Percentiles rank a stretch among this genome's conserved stretches.
These are phyloP conservation scores for Lasaia peninsularis DNA, from an alignment of 1,140 invertebrate species.

Conservation along the genomic window DNA sequence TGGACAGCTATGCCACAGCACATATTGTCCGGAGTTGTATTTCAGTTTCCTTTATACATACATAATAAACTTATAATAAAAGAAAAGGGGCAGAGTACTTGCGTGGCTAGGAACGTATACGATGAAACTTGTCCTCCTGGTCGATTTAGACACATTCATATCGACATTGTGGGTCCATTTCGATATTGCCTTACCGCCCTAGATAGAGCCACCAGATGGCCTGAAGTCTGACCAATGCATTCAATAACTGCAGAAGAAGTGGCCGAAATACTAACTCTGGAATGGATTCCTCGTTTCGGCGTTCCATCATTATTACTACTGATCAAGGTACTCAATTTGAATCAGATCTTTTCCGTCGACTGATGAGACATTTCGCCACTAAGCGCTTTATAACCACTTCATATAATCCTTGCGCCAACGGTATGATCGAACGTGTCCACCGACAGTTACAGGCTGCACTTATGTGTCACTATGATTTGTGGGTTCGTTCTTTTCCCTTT, in stretches of 20 bases:
- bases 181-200: constrained; percentile 26
- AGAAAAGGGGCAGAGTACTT: too few species aligned
- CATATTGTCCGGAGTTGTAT: too few species aligned
- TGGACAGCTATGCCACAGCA: too few species aligned
- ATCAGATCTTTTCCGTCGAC: neutral
- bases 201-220: constrained; percentile 44
- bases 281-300: constrained; percentile 46
- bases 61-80: too few species aligned
- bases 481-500: constrained; percentile 35
- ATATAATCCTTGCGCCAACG: constrained; percentile 34
- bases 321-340: neutral
- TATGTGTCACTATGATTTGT: constrained; percentile 25
- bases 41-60: too few species aligned
- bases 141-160: constrained; percentile 15
- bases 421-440: constrained; percentile 47
- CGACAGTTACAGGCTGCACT: constrained; percentile 48
- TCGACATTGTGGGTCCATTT: constrained; percentile 17
- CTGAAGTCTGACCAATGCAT: constrained; percentile 36
- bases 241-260: constrained; percentile 26
- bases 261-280: constrained; percentile 28
- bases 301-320: constrained; percentile 44
- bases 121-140: neutral
- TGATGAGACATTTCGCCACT: neutral
- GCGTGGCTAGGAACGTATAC: too few species aligned
- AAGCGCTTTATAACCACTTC: neutral